phyloP scores from a whole-genome alignment of 2,888 invertebrate genomes.

The Chrysolina oricalcia region DNA sequence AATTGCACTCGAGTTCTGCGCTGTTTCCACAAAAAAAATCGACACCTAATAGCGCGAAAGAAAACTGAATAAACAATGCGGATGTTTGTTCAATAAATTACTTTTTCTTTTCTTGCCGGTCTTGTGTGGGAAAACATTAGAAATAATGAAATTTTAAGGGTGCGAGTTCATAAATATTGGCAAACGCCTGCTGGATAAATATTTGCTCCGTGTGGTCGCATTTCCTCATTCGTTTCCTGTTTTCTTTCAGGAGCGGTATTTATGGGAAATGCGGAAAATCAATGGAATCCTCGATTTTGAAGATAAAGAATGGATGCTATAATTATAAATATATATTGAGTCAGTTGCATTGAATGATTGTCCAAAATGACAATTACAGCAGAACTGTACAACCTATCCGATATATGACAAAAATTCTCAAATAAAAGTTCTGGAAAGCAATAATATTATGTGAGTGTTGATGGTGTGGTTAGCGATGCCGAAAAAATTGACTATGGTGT shows the following conservation, averaged over 20 bases:
- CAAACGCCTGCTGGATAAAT: slow-evolving; percentile 43
- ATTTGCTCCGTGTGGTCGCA: slow-evolving; percentile 45
- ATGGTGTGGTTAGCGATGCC: too few species aligned
- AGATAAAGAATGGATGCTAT: neutral
- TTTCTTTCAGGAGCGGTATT: slow-evolving; percentile 9
- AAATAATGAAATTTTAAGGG: slow-evolving; percentile 51
- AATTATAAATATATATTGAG: too few species aligned
- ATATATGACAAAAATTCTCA: too few species aligned
- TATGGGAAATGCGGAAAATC: slow-evolving; percentile 6
- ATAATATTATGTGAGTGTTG: too few species aligned
- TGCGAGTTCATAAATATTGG: slow-evolving; percentile 48
- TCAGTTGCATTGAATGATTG: too few species aligned
- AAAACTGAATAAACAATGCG: slow-evolving; percentile 34
- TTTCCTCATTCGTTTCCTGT: slow-evolving; percentile 24
- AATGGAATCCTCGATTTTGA: neutral
- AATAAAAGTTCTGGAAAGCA: too few species aligned
- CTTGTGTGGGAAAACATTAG: slow-evolving; percentile 48
- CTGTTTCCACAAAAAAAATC: slow-evolving; percentile 18
- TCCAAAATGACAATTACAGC: too few species aligned
- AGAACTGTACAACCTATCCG: too few species aligned
- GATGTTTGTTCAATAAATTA: slow-evolving; percentile 39
- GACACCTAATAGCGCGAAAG: slow-evolving; percentile 28
- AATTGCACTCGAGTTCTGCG: slow-evolving; percentile 4
- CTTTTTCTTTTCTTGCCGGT: slow-evolving; percentile 14
- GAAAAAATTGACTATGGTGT: too few species aligned